These are phyloP conservation scores for Meghimatium bilineatum DNA, from an alignment of 2,888 invertebrate species.

Conservation along the genomic window DNA sequence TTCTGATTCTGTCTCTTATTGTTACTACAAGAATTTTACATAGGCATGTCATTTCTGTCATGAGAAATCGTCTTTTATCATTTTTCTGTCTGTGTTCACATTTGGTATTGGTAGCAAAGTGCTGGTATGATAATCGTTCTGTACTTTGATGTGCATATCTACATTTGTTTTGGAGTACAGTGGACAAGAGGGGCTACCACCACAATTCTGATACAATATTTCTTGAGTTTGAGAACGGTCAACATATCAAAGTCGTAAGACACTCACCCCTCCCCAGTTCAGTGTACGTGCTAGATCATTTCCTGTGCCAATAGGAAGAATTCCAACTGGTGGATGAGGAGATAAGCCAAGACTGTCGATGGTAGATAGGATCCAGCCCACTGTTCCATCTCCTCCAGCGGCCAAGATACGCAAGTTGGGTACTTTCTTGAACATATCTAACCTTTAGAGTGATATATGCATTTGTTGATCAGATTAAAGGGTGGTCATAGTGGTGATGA, in stretches of 20 bases:
- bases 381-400: slow-evolving; percentile 98
- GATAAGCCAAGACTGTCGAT: slow-evolving; percentile 89
- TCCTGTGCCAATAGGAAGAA: slow-evolving; percentile 96
- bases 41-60: too few species aligned
- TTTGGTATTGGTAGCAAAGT: too few species aligned
- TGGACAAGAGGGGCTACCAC: too few species aligned
- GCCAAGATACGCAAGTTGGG: slow-evolving; percentile 94
- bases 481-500: background rate
- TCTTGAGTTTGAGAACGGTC: too few species aligned
- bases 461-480: background rate
- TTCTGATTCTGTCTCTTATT: too few species aligned
- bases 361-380: slow-evolving; percentile 97
- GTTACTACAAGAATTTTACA: too few species aligned
- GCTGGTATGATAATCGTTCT: too few species aligned
- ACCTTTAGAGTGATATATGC: slow-evolving; percentile 79
- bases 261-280: slow-evolving; percentile 95
- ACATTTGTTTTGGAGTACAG: too few species aligned
- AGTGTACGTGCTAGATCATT: slow-evolving; percentile 96
- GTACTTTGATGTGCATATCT: too few species aligned
- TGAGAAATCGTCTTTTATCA: too few species aligned
- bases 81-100: too few species aligned
- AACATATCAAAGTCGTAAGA: background rate
- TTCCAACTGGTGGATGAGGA: slow-evolving; percentile 93
- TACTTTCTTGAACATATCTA: slow-evolving; percentile 95
- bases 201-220: too few species aligned